phyloP scores from a whole-genome alignment of 1,140 invertebrate species.

The Anadara kagoshimensis region DNA sequence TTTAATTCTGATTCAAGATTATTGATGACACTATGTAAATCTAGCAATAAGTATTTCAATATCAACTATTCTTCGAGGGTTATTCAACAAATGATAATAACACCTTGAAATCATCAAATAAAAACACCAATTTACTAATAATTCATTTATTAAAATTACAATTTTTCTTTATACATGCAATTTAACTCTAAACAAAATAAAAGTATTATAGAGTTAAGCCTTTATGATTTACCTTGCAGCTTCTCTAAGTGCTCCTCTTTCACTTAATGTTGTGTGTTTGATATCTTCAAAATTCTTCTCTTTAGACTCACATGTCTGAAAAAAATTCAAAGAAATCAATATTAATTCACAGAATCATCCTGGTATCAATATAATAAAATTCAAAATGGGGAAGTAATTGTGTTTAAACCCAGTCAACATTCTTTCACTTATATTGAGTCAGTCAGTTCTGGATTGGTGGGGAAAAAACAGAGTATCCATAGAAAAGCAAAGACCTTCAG shows the following conservation, averaged over 20 bases:
- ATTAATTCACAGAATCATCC: background rate
- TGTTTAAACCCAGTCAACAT: background rate
- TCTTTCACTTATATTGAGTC: background rate
- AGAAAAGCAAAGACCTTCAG: no score
- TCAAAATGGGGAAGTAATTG: background rate
- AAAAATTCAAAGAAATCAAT: constrained; percentile 17
- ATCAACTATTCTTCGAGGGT: no score
- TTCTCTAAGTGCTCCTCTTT: constrained; percentile 93
- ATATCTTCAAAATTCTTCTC: constrained; percentile 97
- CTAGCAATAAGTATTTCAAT: no score
- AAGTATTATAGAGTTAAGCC: background rate
- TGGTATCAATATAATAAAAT: background rate
- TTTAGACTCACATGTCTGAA: constrained; percentile 82
- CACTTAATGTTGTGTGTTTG: constrained; percentile 97
- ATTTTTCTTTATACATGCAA: no score
- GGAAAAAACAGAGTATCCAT: no score
- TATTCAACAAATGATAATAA: no score
- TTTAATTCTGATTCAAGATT: no score
- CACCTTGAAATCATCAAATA: no score
- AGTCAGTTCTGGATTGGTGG: background rate
- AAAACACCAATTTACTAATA: no score
- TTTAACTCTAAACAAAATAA: no score
- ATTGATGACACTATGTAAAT: no score
- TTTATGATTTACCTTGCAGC: constrained; percentile 78
- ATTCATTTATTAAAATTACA: no score